phyloP scores from a whole-genome alignment of 1,140 invertebrate species.

The Paracyclopina nana region DNA sequence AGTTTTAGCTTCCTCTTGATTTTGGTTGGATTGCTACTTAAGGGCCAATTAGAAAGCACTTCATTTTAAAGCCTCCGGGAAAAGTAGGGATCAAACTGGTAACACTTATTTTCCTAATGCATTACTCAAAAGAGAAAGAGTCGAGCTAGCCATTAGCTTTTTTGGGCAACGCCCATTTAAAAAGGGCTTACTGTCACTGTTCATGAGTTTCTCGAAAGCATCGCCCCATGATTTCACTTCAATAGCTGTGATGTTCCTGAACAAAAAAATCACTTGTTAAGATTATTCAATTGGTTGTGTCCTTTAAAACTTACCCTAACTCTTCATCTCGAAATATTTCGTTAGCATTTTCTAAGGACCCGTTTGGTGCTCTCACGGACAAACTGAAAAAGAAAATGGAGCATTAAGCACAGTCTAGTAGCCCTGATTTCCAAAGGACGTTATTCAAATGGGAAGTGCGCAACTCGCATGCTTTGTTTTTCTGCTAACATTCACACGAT shows the following conservation, averaged over 20 bases:
- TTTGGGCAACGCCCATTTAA: too few relatives aligned
- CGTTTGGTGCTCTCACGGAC: constrained; percentile 10
- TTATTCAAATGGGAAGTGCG: too few relatives aligned
- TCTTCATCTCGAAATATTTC: constrained; percentile 7
- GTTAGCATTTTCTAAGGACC: constrained; percentile 7
- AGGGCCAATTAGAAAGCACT: too few relatives aligned
- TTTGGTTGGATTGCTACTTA: not conserved
- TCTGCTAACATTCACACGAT: too few relatives aligned
- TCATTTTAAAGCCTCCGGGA: too few relatives aligned
- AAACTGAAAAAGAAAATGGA: not conserved
- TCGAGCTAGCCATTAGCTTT: too few relatives aligned
- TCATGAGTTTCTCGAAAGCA: constrained; percentile 90
- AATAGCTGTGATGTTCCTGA: constrained; percentile 55
- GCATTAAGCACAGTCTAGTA: too few relatives aligned
- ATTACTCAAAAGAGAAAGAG: too few relatives aligned
- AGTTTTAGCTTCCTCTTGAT: not conserved
- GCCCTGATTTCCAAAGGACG: too few relatives aligned
- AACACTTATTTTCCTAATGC: too few relatives aligned
- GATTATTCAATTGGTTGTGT: not conserved
- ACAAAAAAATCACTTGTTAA: constrained; percentile 19
- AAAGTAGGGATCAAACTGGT: too few relatives aligned
- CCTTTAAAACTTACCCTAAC: constrained; percentile 3
- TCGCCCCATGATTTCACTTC: constrained; percentile 84
- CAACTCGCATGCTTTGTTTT: too few relatives aligned
- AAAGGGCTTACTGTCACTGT: constrained; percentile 53